These are phyloP conservation scores for Saguinus midas DNA, from an alignment of 2,113 vertebrate genomes.

Conservation along the genomic window DNA sequence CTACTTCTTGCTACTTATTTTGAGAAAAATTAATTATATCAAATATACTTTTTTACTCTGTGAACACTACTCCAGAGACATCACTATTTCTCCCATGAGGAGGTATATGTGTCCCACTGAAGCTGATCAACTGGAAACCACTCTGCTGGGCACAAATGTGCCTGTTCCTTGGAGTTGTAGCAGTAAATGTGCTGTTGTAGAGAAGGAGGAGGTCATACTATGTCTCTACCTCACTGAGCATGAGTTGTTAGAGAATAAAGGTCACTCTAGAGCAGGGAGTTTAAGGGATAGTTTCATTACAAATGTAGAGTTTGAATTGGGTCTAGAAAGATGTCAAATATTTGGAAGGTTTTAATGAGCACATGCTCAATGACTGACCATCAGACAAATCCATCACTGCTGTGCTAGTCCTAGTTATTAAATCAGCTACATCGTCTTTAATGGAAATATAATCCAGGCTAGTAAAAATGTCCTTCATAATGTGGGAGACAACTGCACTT, in stretches of 20 bases:
- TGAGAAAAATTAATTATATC: background rate
- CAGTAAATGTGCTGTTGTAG: fast-evolving
- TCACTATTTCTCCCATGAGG: background rate
- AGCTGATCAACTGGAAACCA: background rate
- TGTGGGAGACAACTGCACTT: background rate
- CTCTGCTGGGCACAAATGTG: background rate
- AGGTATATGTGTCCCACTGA: background rate
- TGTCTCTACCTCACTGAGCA: background rate
- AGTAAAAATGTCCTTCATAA: background rate
- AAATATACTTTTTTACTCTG: background rate
- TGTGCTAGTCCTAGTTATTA: background rate
- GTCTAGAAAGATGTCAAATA: background rate
- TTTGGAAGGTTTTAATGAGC: background rate
- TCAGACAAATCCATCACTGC: background rate
- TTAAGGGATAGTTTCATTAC: background rate
- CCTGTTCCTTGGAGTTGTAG: too few relatives aligned
- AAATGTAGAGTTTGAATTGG: background rate
- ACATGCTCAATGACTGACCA: background rate
- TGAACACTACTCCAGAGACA: background rate
- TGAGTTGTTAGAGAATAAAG: background rate
- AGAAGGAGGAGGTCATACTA: fast-evolving
- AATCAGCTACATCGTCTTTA: background rate
- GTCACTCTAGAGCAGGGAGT: background rate
- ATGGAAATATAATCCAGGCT: background rate
- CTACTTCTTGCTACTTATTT: background rate